phyloP scores from a whole-genome alignment of 2,888 invertebrate species.

The Epirrhoe alternata region DNA sequence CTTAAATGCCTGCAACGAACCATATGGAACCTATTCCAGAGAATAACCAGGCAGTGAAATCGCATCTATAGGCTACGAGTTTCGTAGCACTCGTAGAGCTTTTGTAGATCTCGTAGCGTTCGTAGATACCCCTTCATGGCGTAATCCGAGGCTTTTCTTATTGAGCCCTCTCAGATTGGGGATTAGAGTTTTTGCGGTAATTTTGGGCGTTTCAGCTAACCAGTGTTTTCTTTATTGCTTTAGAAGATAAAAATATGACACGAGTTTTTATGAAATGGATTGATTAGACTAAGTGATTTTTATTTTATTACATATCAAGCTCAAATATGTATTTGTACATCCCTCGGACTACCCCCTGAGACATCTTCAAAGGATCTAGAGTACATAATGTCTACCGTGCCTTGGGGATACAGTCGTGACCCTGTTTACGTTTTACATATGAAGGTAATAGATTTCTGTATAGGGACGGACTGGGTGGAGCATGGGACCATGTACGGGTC shows the following conservation, averaged over 20 bases:
- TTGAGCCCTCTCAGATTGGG: slow-evolving; percentile 18
- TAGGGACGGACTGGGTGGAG: too few relatives aligned
- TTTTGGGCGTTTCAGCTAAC: not conserved
- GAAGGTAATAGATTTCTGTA: too few relatives aligned
- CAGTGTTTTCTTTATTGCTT: slow-evolving; percentile 9
- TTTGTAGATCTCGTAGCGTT: slow-evolving; percentile 6
- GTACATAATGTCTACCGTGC: too few relatives aligned
- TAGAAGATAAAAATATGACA: not conserved
- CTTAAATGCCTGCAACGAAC: not conserved
- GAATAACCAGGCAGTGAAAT: not conserved
- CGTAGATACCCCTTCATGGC: slow-evolving; percentile 15
- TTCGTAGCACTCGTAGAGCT: slow-evolving; percentile 14
- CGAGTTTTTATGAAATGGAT: not conserved
- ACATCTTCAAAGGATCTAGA: too few relatives aligned
- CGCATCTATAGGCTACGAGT: not conserved
- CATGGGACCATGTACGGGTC: too few relatives aligned
- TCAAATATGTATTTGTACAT: too few relatives aligned
- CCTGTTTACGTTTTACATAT: too few relatives aligned
- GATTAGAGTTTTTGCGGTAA: slow-evolving; percentile 20
- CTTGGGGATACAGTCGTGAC: too few relatives aligned
- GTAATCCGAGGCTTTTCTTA: slow-evolving; percentile 15
- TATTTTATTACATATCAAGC: too few relatives aligned
- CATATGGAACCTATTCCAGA: not conserved
- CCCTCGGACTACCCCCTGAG: too few relatives aligned
- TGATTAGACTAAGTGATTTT: not conserved